Evolutionary conservation across 2,113 vertebrate genomes (phyloP), one percentile per base, ranked within the genome.

Genomic region (Engystomops pustulosus): DNA sequence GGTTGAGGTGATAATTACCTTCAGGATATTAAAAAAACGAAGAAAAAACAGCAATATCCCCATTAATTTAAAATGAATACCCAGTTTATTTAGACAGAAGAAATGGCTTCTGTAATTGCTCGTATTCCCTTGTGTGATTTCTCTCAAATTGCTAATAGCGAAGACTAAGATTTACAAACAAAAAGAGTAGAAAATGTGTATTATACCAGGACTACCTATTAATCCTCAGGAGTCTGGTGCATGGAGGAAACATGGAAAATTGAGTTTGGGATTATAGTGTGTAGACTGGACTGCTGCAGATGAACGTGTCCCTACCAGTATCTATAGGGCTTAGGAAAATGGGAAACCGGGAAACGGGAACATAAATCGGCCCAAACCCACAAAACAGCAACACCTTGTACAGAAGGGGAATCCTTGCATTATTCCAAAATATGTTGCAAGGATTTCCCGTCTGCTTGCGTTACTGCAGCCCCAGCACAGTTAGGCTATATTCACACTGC

Each of bases 41-140:
- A 11, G 30, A 62, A 62, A 14, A 34, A 65, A 0, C 27, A 32
- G 17, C 6, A 20, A 67, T 67, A 67, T 62, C 58, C 27, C 27
- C 30, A 62, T 67, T 67, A 67, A 67, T 67, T 67, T 67, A 18
- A 36, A 67, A 36, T 36, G n/a, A 67, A 67, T 67, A 36, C 18
- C 62, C 30, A 32, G 20, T 34, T 34, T 67, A 36, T 67, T 67
- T 67, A 67, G 30, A 4, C 62, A 36, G 32, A 9, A 36, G 62
- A 67, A 34, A 36, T 67, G 9, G 32, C 62, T 67, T 67, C 62
- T 67, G 25, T 34, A 34, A 67, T 67, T 67, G 15, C 20, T 30
- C 10, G 18, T 67, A 8, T 18, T 30, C 58, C 62, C 62, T 7
- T 67, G 62, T 67, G 62, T 8, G 27, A 25, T 20, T 17, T 67